Evolutionary conservation across 2,888 invertebrate species (phyloP).

Genomic region (Drosophila borborema): DNA sequence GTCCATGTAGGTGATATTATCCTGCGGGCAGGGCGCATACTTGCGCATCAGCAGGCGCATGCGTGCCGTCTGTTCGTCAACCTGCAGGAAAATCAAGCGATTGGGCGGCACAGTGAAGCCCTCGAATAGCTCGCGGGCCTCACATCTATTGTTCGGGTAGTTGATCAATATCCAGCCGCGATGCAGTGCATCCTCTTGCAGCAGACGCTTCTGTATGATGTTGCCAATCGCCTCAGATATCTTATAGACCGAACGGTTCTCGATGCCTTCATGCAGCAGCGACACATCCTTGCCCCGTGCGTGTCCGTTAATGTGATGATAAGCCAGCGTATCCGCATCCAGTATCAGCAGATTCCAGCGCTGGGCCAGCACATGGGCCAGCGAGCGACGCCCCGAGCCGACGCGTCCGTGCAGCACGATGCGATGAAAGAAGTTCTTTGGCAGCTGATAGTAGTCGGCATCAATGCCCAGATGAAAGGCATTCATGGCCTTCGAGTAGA

Average conservation of each 20-base stretch:
- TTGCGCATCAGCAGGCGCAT: slow-evolving; percentile 66
- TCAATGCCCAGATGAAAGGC: slow-evolving; percentile 52
- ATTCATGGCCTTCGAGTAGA: slow-evolving; percentile 69
- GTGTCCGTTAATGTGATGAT: slow-evolving; percentile 66
- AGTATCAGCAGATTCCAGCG: slow-evolving; percentile 86
- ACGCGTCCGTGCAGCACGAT: slow-evolving; percentile 87
- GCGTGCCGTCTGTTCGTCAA: slow-evolving; percentile 71
- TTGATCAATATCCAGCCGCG: slow-evolving; percentile 88
- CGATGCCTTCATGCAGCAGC: slow-evolving; percentile 65
- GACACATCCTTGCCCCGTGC: slow-evolving; percentile 51
- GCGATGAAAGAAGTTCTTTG: slow-evolving; percentile 84
- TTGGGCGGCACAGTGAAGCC: slow-evolving; percentile 87
- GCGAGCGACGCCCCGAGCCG: slow-evolving; percentile 86
- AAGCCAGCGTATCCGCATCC: slow-evolving; percentile 75
- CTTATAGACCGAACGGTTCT: slow-evolving; percentile 56
- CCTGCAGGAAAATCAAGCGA: slow-evolving; percentile 79
- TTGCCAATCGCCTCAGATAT: slow-evolving; percentile 70
- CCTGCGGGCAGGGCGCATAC: slow-evolving; percentile 64
- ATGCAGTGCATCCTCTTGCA: slow-evolving; percentile 85
- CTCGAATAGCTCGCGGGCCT: slow-evolving; percentile 86
- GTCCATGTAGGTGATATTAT: slow-evolving; percentile 65
- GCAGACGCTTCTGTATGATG: slow-evolving; percentile 75
- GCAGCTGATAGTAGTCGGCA: slow-evolving; percentile 66
- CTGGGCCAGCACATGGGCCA: slow-evolving; percentile 86
- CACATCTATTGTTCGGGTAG: slow-evolving; percentile 86